A percentile compares a stretch with the other conserved stretches of the same genome.
Conservation (phyloP, 30 jellyfish, hydroid and myxozoan genomes). For the Hydra vulgaris region DNA sequence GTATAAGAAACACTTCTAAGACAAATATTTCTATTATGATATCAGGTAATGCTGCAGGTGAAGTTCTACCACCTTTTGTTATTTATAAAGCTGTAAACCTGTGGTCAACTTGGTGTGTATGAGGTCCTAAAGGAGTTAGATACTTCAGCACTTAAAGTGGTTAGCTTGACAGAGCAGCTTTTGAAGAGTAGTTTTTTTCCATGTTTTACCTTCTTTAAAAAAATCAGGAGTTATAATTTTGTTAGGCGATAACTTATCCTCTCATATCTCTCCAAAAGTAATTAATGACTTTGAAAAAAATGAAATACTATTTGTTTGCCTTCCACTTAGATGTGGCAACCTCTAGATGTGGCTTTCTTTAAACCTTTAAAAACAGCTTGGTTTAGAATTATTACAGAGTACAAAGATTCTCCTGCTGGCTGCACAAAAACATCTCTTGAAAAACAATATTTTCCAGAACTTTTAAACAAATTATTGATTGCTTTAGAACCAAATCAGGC, state of each 20-base stretch:
- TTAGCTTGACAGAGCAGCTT: not conserved
- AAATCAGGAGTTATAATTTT: not conserved
- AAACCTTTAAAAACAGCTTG: not conserved
- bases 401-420: not conserved
- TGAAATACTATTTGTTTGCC: not conserved
- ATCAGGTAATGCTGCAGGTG: not conserved
- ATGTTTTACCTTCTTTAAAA: not conserved
- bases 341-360: not conserved
- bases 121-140: not conserved
- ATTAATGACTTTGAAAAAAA: not conserved
- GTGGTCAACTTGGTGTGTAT: not conserved
- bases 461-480: not conserved
- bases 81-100: not conserved
- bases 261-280: not conserved
- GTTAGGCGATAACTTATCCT: not conserved
- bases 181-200: not conserved
- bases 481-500: not conserved
- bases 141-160: not conserved
- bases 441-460: not conserved
- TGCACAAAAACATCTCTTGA: not conserved
- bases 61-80: not conserved
- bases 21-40: not conserved
- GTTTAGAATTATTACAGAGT: not conserved
- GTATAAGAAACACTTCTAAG: not conserved
- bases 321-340: not conserved